These are phyloP conservation scores for Portevinia maculata DNA, from an alignment of 2,888 invertebrate species.

Conservation along the genomic window DNA sequence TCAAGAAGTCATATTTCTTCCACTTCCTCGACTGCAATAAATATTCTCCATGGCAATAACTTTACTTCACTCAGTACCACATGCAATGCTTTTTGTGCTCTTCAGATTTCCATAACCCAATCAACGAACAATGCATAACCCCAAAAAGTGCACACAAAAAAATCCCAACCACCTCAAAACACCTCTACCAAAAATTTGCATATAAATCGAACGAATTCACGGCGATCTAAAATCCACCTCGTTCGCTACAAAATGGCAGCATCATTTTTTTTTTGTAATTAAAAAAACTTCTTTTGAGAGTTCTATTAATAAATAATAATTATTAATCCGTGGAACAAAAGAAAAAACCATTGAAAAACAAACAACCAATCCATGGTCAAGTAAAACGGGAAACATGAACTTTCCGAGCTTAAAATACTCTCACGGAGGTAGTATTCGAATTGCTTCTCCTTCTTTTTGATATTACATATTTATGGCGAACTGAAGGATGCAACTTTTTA, in stretches of 20 bases:
- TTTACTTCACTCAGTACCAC: neutral
- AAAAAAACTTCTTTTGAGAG: conserved; percentile 33
- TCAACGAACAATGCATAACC: neutral
- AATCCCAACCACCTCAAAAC: too few relatives aligned
- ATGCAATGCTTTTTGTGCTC: neutral
- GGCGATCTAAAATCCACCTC: conserved; percentile 20
- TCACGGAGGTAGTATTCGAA: conserved; percentile 8
- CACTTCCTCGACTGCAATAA: neutral
- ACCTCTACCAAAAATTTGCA: conserved; percentile 30
- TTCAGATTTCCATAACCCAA: neutral
- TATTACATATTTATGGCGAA: conserved; percentile 68
- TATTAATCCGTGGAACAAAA: conserved; percentile 12
- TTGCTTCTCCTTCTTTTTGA: neutral
- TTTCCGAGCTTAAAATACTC: conserved; percentile 18
- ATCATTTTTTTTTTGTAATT: conserved; percentile 56
- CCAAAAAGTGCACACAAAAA: too few relatives aligned
- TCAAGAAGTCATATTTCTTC: neutral
- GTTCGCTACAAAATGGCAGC: neutral
- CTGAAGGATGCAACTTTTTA: conserved; percentile 65
- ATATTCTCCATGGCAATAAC: neutral
- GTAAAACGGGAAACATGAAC: conserved; percentile 23
- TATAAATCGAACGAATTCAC: conserved; percentile 40
- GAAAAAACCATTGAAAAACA: neutral
- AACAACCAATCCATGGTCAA: neutral
- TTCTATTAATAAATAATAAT: conserved; percentile 59